Base-by-base conservation (phyloP, 2,113 vertebrate species). In the Actinemys pallida region DNA sequence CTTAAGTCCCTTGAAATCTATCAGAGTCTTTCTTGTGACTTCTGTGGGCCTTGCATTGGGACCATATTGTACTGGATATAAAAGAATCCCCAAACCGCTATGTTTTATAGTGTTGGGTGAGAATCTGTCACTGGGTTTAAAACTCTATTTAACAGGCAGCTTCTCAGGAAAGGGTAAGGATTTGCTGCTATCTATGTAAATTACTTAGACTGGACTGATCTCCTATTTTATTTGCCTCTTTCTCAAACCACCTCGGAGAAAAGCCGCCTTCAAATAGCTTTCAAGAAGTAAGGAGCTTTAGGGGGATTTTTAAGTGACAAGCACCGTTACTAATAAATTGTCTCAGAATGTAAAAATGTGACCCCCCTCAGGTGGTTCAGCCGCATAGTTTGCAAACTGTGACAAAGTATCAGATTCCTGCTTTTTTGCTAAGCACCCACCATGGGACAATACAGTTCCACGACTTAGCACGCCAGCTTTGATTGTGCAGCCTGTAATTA, bases 311-410 rank as follows among this genome's bases (percentile, higher is more conserved):
- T 96, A 96, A 97, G 87, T 95, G 97, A 96, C 94, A 98, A 96
- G 93, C 92, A 95, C 92, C 53, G 8, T 98, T 96, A 95, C 95
- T 97, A 98, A 97, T 97, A 98, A 98, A 97, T 98, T 96, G 83
- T 90, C 93, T 98, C 95, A 96, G 95, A 96, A 98, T 94, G 96
- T 96, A 97, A 97, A 98, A 98, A 96, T 42, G 87, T 98, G 96
- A 98, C 97, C 98, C 72, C 94, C 94, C 89, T 98, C 94, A 98
- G 97, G 97, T 98, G 95, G 95, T 97, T 97, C 97, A 96, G 91
- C 72, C 96, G 65, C 96, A 96, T 93, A 98, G 98, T 99, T 99
- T 99, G 98, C 98, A 99, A 99, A 99, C 98, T 98, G 95, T 98
- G 98, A 97, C 90, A 95, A 97, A 97, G 97, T 98, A 97, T 99